Conservation (phyloP, 2,113 vertebrate genomes). For the Osmerus mordax region DNA sequence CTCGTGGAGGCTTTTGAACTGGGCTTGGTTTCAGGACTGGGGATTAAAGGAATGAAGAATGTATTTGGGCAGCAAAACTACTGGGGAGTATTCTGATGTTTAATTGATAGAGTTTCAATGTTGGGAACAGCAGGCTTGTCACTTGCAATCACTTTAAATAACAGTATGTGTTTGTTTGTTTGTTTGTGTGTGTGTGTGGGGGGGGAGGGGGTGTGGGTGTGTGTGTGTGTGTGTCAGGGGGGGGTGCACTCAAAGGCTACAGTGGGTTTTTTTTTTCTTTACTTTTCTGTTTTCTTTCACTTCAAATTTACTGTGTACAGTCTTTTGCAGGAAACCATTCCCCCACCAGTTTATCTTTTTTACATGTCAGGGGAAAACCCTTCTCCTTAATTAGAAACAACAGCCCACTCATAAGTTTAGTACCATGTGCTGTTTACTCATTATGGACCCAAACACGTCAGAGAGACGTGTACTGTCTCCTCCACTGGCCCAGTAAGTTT, state of each 20-base stretch:
- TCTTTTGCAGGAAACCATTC: constrained; percentile 15
- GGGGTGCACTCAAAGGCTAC: not conserved
- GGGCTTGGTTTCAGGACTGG: constrained; percentile 36
- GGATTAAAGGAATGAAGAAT: constrained; percentile 51
- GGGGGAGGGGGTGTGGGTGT: not conserved
- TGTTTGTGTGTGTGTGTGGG: constrained; percentile 16
- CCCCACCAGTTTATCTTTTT: not conserved
- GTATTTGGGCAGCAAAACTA: constrained; percentile 47
- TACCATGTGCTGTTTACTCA: constrained; percentile 3
- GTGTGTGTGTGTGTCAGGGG: constrained; percentile 7
- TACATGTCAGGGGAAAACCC: not conserved
- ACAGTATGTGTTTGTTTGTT: not conserved
- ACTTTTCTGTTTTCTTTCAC: constrained; percentile 8
- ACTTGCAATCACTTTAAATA: constrained; percentile 41
- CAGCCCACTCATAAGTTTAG: not conserved
- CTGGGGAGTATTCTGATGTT: constrained; percentile 47
- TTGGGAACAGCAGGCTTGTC: constrained; percentile 33
- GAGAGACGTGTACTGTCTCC: not conserved
- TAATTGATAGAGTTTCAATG: constrained; percentile 52
- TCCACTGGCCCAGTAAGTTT: not conserved
- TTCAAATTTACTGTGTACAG: not conserved
- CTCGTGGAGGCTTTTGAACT: constrained; percentile 21
- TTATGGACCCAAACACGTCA: not conserved
- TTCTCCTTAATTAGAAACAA: constrained; percentile 28
- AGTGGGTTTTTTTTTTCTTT: not conserved